Conservation (phyloP, 2,888 invertebrate genomes). For the Conchocele bisecta region DNA sequence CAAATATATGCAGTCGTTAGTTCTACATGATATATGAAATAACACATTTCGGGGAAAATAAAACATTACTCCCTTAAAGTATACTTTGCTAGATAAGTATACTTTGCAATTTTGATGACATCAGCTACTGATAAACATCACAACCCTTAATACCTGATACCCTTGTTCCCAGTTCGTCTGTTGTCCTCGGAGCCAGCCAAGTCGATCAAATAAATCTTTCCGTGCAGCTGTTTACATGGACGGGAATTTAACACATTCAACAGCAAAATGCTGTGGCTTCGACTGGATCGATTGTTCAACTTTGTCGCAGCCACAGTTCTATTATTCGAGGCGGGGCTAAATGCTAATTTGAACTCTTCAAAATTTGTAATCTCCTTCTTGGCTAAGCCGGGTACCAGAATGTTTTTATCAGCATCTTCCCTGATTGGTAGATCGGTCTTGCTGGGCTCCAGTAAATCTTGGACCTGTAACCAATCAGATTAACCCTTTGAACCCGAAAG, state of each 20-base stretch:
- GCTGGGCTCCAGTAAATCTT: slow-evolving; percentile 74
- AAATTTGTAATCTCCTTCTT: slow-evolving; percentile 72
- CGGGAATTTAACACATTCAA: slow-evolving; percentile 68
- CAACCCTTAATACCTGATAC: slow-evolving; percentile 76
- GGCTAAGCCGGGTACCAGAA: slow-evolving; percentile 77
- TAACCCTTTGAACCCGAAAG: too few species aligned
- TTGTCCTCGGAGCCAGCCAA: slow-evolving; percentile 81
- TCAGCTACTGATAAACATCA: too few species aligned
- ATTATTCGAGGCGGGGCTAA: slow-evolving; percentile 80
- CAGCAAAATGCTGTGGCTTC: slow-evolving; percentile 79
- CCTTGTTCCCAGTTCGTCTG: slow-evolving; percentile 78
- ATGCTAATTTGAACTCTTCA: slow-evolving; percentile 75
- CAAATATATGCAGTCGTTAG: too few species aligned
- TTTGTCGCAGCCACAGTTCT: slow-evolving; percentile 79
- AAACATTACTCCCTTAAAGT: too few species aligned
- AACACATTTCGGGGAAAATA: too few species aligned
- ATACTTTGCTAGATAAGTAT: too few species aligned
- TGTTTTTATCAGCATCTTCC: slow-evolving; percentile 78
- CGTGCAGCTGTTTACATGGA: slow-evolving; percentile 60
- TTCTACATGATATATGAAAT: too few species aligned
- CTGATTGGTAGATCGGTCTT: slow-evolving; percentile 76
- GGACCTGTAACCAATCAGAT: slow-evolving; percentile 71
- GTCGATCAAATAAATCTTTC: slow-evolving; percentile 80
- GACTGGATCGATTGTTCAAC: slow-evolving; percentile 77
- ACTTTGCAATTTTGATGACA: too few species aligned